phyloP scores from a whole-genome alignment of 2,888 invertebrate genomes.

The Melanargia galathea region DNA sequence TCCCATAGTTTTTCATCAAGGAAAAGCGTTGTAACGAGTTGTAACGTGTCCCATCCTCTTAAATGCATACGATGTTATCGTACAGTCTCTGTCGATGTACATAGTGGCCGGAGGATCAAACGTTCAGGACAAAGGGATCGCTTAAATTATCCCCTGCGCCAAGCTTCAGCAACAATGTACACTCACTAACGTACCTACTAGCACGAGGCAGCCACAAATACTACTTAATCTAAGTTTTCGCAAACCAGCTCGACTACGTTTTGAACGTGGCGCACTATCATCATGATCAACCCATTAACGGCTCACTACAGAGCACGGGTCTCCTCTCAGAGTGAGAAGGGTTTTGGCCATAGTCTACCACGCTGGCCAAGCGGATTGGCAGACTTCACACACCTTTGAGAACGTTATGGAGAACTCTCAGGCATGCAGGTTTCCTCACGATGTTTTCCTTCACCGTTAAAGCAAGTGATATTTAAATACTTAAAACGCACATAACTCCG shows the following conservation, averaged over 20 bases:
- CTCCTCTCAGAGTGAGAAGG: no score
- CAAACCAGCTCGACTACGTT: background rate
- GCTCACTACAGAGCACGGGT: no score
- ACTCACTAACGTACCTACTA: background rate
- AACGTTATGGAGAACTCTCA: no score
- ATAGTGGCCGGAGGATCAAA: constrained; percentile 4
- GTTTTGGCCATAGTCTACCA: no score
- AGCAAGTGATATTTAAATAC: no score
- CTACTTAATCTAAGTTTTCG: constrained; percentile 3
- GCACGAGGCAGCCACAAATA: constrained; percentile 5
- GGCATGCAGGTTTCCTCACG: no score
- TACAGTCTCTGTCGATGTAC: background rate
- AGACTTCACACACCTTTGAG: no score
- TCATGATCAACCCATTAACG: background rate
- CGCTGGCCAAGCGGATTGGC: no score
- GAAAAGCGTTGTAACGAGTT: background rate
- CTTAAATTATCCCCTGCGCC: constrained; percentile 11
- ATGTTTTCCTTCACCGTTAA: no score
- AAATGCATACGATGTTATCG: background rate
- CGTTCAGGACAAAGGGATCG: constrained; percentile 4
- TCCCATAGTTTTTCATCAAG: background rate
- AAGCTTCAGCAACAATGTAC: background rate
- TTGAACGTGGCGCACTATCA: background rate
- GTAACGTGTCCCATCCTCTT: background rate
- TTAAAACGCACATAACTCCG: no score